Evolutionary conservation across 2,888 invertebrate genomes (phyloP).

Genomic region (Cheiracanthium punctorium): DNA sequence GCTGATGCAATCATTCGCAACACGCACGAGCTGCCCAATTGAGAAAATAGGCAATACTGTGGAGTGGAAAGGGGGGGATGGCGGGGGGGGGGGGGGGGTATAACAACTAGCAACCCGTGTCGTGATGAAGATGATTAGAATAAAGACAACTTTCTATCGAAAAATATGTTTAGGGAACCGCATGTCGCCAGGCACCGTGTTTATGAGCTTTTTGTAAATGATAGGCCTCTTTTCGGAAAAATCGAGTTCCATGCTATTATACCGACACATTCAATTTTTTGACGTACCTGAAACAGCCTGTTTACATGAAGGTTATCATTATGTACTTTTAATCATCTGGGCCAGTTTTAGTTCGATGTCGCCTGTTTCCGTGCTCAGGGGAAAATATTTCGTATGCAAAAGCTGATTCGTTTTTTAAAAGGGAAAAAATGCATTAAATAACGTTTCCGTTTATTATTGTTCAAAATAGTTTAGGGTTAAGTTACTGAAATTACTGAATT

Average conservation of each 20-base stretch:
- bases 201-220: slow-evolving; percentile 11
- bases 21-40: slow-evolving; percentile 36
- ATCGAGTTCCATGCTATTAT: neutral
- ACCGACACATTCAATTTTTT: neutral
- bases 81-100: neutral
- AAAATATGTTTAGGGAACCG: slow-evolving; percentile 27
- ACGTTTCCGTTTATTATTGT: no score
- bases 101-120: slow-evolving; percentile 35
- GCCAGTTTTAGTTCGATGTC: no score
- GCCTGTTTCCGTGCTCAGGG: no score
- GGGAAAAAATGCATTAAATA: no score
- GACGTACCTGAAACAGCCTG: neutral
- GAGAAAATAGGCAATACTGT: no score
- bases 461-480: no score
- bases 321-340: neutral
- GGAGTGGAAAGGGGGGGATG: no score
- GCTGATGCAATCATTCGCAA: neutral
- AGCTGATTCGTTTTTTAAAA: no score
- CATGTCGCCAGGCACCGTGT: slow-evolving; percentile 33
- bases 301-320: neutral
- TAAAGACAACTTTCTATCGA: slow-evolving; percentile 40
- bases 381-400: no score
- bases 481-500: no score
- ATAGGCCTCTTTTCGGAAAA: neutral
- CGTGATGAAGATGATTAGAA: slow-evolving; percentile 64